Percentiles rank a stretch among this genome's conserved stretches.
Evolutionary conservation across 1,140 invertebrate species (phyloP).

Genomic region (Drosophila mojavensis): DNA sequence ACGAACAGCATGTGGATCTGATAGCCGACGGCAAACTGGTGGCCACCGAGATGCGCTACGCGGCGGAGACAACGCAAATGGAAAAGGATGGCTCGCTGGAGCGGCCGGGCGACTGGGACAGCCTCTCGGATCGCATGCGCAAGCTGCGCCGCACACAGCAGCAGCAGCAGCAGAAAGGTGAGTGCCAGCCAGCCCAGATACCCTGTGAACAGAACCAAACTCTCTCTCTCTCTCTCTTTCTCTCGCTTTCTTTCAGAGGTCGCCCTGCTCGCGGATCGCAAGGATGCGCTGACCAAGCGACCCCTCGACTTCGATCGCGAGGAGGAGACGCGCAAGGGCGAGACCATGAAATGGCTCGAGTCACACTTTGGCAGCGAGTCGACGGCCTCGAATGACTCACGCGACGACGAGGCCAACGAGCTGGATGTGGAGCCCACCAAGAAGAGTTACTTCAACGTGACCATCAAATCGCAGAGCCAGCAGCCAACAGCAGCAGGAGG

Average conservation of each 20-base stretch:
- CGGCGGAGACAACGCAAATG: slow-evolving; percentile 90
- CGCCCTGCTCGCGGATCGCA: slow-evolving; percentile 86
- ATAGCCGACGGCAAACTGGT: slow-evolving; percentile 90
- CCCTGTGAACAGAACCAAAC: background rate
- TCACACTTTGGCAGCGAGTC: slow-evolving; percentile 95
- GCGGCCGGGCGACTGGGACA: slow-evolving; percentile 89
- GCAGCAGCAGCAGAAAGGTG: slow-evolving; percentile 84
- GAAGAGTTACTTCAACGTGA: slow-evolving; percentile 90
- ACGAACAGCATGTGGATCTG: slow-evolving; percentile 91
- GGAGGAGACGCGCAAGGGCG: slow-evolving; percentile 93
- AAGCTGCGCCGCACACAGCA: slow-evolving; percentile 86
- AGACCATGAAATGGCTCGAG: slow-evolving; percentile 95
- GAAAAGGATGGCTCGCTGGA: slow-evolving; percentile 88
- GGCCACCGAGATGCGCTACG: slow-evolving; percentile 90
- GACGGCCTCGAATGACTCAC: slow-evolving; percentile 89
- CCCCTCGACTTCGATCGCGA: slow-evolving; percentile 93
- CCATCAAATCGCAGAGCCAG: slow-evolving; percentile 88
- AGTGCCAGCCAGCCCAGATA: slow-evolving; percentile 1
- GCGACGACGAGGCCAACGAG: slow-evolving; percentile 84
- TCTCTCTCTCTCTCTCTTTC: too few species aligned
- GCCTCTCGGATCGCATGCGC: slow-evolving; percentile 89
- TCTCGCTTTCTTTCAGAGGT: slow-evolving; percentile 66
- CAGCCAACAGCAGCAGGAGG: slow-evolving; percentile 72
- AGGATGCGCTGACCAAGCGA: slow-evolving; percentile 91
- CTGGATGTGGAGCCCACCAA: slow-evolving; percentile 87